Evolutionary conservation across 2,113 vertebrate species (phyloP).

Genomic region (Ammodytes marinus): DNA sequence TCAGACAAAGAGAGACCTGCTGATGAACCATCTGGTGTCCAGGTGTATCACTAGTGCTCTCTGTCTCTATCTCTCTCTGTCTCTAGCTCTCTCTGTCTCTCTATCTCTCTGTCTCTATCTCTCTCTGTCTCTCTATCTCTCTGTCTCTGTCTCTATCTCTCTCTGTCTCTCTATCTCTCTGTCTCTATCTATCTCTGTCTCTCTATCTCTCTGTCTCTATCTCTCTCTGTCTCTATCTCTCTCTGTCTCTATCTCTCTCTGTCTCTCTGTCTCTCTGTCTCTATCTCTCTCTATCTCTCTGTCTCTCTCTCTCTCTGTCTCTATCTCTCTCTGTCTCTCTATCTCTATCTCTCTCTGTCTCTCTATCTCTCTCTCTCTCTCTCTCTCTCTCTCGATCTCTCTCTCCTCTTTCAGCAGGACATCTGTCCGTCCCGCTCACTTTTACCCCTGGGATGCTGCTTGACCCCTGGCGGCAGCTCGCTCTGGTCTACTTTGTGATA

Average conservation of each 20-base stretch:
- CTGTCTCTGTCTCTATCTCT: slow-evolving; percentile 30
- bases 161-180: neutral
- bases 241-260: neutral
- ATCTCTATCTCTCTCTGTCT: slow-evolving; percentile 17
- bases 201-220: neutral
- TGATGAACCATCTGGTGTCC: slow-evolving; percentile 79
- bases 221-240: no score
- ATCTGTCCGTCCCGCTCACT: slow-evolving; percentile 39
- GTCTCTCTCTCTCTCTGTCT: slow-evolving; percentile 16
- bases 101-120: slow-evolving; percentile 7
- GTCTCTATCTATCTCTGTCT: slow-evolving; percentile 1
- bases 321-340: slow-evolving; percentile 37
- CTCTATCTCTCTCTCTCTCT: neutral
- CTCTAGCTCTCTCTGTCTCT: neutral
- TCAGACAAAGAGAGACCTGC: slow-evolving; percentile 75
- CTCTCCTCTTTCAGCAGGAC: slow-evolving; percentile 33
- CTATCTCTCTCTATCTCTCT: neutral
- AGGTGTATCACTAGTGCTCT: slow-evolving; percentile 56
- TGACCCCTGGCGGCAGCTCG: slow-evolving; percentile 32
- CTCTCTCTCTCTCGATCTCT: neutral
- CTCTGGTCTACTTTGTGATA: slow-evolving; percentile 11
- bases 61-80: neutral
- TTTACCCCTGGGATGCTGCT: slow-evolving; percentile 28
- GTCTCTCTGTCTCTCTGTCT: neutral
- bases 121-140: slow-evolving; percentile 27